Percentiles rank a stretch among this genome's conserved stretches.
These are phyloP conservation scores for Micropoecilia bifurca DNA, from an alignment of 2,797 vertebrate species.

Conservation along the genomic window DNA sequence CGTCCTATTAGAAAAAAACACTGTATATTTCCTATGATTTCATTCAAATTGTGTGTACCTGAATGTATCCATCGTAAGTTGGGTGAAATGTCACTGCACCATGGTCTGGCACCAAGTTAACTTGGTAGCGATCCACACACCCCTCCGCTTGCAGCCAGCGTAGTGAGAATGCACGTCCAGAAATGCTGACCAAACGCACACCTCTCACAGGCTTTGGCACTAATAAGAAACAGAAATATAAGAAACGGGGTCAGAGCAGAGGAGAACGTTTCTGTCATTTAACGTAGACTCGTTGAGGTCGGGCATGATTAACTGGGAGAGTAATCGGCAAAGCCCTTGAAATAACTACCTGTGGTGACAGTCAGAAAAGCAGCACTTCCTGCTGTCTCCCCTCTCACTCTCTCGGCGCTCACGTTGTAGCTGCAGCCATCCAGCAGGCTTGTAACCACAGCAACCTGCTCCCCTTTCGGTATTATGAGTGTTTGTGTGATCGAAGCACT, in stretches of 20 bases:
- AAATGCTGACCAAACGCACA: conserved; percentile 53
- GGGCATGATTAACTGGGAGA: background rate
- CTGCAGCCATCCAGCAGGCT: conserved; percentile 80
- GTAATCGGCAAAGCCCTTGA: conserved; percentile 10
- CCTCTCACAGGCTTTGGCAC: conserved; percentile 60
- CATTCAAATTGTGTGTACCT: conserved; percentile 63
- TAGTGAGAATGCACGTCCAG: conserved; percentile 77
- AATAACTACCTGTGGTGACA: conserved; percentile 79
- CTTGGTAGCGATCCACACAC: conserved; percentile 80
- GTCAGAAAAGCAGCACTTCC: conserved; percentile 72
- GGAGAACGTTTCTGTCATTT: conserved; percentile 28
- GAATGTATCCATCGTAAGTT: conserved; percentile 58
- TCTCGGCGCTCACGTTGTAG: conserved; percentile 84
- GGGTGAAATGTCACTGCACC: conserved; percentile 83
- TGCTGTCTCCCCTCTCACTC: conserved; percentile 75
- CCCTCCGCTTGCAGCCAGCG: conserved; percentile 80
- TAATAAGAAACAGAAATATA: conserved; percentile 32
- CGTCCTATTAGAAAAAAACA: background rate
- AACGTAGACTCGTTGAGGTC: conserved; percentile 11
- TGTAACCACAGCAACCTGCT: conserved; percentile 74
- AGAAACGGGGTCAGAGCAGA: conserved; percentile 25
- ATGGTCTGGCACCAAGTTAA: conserved; percentile 82
- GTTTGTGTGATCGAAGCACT: conserved; percentile 58
- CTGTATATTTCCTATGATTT: background rate
- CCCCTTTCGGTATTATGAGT: conserved; percentile 67